Conservation (phyloP, 1,140 invertebrate species). For the Geopemphigus sp. region DNA sequence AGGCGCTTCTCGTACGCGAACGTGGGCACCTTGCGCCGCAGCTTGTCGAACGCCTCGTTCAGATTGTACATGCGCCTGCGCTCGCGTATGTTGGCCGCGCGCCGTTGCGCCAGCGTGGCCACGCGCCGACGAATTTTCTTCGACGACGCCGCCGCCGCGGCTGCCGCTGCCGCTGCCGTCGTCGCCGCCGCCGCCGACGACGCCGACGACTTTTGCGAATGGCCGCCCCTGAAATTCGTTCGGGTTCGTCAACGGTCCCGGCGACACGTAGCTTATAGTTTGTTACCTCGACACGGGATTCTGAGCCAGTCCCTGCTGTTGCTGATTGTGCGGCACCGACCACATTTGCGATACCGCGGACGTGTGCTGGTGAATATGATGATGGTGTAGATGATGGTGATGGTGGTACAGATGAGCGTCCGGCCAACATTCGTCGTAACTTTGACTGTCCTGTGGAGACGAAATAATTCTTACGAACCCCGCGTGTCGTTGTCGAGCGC, state of each 20-base stretch:
- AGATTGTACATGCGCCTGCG: constrained; percentile 94
- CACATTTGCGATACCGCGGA: constrained; percentile 41
- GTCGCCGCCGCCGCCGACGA: not conserved
- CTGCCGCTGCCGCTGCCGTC: not conserved
- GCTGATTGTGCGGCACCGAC: constrained; percentile 15
- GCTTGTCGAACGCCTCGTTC: constrained; percentile 94
- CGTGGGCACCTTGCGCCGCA: constrained; percentile 91
- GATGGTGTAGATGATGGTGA: constrained; percentile 39
- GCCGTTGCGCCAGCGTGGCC: constrained; percentile 82
- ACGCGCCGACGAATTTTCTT: constrained; percentile 84
- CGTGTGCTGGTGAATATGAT: constrained; percentile 41
- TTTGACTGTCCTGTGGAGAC: constrained; percentile 31
- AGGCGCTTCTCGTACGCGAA: constrained; percentile 98
- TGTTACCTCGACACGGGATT: constrained; percentile 30
- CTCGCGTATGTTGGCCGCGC: constrained; percentile 93
- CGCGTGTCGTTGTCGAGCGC: too few species aligned
- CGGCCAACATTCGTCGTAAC: constrained; percentile 45
- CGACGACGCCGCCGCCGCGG: constrained; percentile 3
- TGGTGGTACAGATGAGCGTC: constrained; percentile 36
- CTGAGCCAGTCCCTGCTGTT: constrained; percentile 22
- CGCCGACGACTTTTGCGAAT: constrained; percentile 22
- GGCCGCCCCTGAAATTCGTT: not conserved
- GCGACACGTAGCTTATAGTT: too few species aligned
- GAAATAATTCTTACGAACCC: too few species aligned
- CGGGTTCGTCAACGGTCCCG: too few species aligned